These are phyloP conservation scores for Habrosyne pyritoides DNA, from an alignment of 2,888 invertebrate species.

Conservation along the genomic window DNA sequence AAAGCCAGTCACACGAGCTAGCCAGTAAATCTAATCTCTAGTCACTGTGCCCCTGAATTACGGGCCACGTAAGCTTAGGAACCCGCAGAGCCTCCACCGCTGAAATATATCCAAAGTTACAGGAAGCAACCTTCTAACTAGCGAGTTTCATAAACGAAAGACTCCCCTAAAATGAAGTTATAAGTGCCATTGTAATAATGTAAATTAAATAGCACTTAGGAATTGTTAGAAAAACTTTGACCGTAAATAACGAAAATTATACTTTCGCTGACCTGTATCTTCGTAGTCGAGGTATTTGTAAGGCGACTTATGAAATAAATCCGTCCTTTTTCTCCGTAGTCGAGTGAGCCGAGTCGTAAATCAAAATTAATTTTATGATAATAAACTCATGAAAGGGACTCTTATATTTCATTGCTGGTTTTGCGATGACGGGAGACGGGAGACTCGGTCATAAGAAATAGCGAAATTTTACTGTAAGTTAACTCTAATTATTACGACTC, in stretches of 20 bases:
- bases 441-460: background rate
- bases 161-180: background rate
- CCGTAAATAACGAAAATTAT: background rate
- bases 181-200: background rate
- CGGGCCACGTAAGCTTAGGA: background rate
- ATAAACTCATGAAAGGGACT: background rate
- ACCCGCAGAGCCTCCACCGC: background rate
- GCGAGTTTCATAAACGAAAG: background rate
- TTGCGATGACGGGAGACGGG: background rate
- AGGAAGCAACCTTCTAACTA: background rate
- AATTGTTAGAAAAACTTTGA: background rate
- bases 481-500: too few relatives aligned
- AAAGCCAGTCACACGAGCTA: background rate
- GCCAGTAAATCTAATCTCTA: background rate
- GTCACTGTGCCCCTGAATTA: background rate
- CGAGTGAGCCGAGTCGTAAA: background rate
- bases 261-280: background rate
- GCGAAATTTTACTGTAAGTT: background rate
- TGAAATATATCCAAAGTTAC: background rate
- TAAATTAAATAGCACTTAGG: background rate
- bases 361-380: background rate
- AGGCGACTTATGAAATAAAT: background rate
- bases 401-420: background rate
- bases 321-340: background rate
- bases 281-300: background rate